Evolutionary conservation across 2,797 vertebrate genomes (phyloP).

Genomic region (Nyctalus aviator): DNA sequence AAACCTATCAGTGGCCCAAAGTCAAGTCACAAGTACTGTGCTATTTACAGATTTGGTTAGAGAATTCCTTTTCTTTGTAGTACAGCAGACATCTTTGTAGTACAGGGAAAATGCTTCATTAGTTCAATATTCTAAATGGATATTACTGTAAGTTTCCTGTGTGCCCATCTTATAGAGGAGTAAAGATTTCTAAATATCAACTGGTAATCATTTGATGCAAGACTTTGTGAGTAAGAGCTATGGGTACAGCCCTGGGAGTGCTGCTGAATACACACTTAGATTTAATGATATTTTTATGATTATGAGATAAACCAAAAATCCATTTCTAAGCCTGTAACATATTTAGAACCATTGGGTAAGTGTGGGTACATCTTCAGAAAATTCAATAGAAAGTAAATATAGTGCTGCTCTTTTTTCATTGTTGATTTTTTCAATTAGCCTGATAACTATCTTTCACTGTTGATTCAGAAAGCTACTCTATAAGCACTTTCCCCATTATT

Average conservation of each 20-base stretch:
- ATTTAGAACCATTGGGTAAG: conserved; percentile 13
- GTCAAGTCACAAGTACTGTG: not conserved
- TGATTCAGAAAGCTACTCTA: conserved; percentile 5
- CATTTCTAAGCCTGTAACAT: not conserved
- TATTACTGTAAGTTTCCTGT: not conserved
- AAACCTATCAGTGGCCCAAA: not conserved
- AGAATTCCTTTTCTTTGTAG: conserved; percentile 26
- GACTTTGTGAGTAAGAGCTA: not conserved
- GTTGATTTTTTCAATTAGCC: conserved; percentile 42
- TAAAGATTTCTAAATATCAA: not conserved
- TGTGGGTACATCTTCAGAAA: conserved; percentile 18
- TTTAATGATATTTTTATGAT: conserved; percentile 20
- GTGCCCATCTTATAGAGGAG: not conserved
- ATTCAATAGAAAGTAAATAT: not conserved
- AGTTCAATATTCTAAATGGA: not conserved
- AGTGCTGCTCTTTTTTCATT: not conserved
- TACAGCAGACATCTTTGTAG: not conserved
- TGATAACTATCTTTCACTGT: not conserved
- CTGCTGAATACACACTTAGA: conserved; percentile 9
- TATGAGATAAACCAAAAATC: conserved; percentile 39
- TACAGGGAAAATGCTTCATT: not conserved
- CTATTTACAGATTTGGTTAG: not conserved
- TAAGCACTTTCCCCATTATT: conserved; percentile 2
- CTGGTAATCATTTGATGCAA: not conserved
- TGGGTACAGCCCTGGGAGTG: not conserved